These are phyloP conservation scores for Camponotus vicinus DNA, from an alignment of 1,140 invertebrate genomes.

Conservation along the genomic window DNA sequence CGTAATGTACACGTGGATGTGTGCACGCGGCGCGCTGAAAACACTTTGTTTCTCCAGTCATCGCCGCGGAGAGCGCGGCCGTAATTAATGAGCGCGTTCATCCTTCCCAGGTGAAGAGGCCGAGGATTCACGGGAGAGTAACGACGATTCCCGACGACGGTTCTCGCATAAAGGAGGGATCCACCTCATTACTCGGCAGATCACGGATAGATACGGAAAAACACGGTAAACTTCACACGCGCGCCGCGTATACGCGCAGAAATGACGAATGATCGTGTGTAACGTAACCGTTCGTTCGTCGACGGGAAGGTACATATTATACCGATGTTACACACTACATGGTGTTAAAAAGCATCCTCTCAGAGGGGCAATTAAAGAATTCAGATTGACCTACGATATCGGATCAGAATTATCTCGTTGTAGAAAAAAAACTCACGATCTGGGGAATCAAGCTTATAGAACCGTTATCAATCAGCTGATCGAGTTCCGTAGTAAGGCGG, in stretches of 20 bases:
- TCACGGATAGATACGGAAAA: slow-evolving; percentile 74
- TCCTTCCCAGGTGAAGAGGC: slow-evolving; percentile 75
- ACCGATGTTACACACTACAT: not conserved
- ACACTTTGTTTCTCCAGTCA: slow-evolving; percentile 75
- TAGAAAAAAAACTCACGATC: not conserved
- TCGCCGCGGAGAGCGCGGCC: slow-evolving; percentile 64
- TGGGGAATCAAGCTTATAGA: slow-evolving; percentile 22
- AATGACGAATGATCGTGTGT: slow-evolving; percentile 61
- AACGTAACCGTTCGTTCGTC: slow-evolving; percentile 56
- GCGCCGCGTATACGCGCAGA: slow-evolving; percentile 12
- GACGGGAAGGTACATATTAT: slow-evolving; percentile 28
- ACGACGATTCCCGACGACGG: slow-evolving; percentile 77
- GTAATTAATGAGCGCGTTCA: slow-evolving; percentile 80
- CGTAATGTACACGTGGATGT: not conserved
- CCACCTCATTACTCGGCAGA: slow-evolving; percentile 79
- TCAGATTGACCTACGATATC: not conserved
- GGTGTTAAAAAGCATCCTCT: not conserved
- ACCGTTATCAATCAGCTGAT: not conserved
- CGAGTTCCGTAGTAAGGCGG: not conserved
- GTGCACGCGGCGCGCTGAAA: slow-evolving; percentile 60
- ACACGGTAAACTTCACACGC: slow-evolving; percentile 70
- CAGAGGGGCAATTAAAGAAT: slow-evolving; percentile 9
- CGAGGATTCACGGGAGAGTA: slow-evolving; percentile 80
- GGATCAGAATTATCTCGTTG: slow-evolving; percentile 37
- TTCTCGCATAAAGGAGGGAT: slow-evolving; percentile 75